Evolutionary conservation across 2,113 vertebrate genomes (phyloP), one percentile per base, ranked within the genome.

Genomic region (Urocolius indicus): DNA sequence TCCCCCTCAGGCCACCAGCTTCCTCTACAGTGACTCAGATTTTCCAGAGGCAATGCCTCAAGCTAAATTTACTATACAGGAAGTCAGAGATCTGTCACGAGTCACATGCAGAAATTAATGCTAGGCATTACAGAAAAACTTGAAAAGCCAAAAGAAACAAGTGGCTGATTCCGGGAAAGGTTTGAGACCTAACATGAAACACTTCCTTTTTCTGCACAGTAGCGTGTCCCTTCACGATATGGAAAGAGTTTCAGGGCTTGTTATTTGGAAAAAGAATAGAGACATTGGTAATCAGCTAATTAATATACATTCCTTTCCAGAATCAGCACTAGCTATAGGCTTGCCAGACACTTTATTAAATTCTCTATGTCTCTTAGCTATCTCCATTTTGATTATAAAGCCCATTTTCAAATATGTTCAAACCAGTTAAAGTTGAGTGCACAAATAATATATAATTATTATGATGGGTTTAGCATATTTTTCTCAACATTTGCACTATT

Each of bases 1-100:
- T 68, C 80, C 84, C 80, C 75, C 88, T 73, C 22, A 9, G 65
- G 92, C 74, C 91, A 94, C 72, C 34, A 24, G 75, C 89, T 94
- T 79, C 94, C 51, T 87, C 65, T 19, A 94, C 79, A 84, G 10
- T 71, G 62, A 96, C 57, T 94, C 73, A 87, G 41, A 92, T 96
- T 91, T 94, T 97, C 92, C 81, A 96, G 86, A 95, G 87, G 84
- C 92, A 87, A 81, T 96, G 84, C 90, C 87, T 96, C 67, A 73
- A 91, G 94, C 94, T 80, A 96, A 94, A 97, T 97, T 94, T 87
- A 89, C 68, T 59, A 55, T 36, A 59, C 38, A 80, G 43, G 51
- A 32, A 96, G 66, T 55, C 85, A 91, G 66, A 88, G 73, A 71
- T 46, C 43, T 90, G 81, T 79, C 68, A 72, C 3, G 5, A 95